Evolutionary conservation across 2,113 vertebrate genomes (phyloP).

Genomic region (Hippoglossus stenolepis): DNA sequence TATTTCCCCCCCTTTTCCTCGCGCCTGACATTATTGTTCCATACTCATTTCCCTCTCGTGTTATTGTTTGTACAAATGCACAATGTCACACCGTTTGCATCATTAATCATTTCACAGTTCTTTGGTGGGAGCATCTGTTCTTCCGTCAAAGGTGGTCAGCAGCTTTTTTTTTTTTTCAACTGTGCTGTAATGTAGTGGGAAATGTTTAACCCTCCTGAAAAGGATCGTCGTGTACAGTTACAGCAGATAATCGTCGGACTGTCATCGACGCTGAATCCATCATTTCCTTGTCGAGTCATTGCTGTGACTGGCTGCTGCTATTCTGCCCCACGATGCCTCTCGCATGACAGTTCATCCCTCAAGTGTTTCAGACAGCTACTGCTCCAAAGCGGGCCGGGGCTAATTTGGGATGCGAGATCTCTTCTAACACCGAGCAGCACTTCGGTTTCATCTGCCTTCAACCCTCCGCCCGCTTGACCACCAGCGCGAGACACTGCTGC

Average conservation of each 20-base stretch:
- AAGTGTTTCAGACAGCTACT: slow-evolving; percentile 42
- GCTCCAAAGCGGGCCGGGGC: slow-evolving; percentile 29
- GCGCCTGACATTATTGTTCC: slow-evolving; percentile 2
- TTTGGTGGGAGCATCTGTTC: slow-evolving; percentile 45
- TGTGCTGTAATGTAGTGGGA: slow-evolving; percentile 7
- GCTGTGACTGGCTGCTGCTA: slow-evolving; percentile 26
- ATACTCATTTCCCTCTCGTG: slow-evolving; percentile 18
- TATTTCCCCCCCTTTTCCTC: slow-evolving; percentile 18
- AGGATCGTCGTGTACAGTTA: slow-evolving; percentile 3
- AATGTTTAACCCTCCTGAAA: background rate
- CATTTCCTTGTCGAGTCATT: slow-evolving; percentile 24
- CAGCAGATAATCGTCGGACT: slow-evolving; percentile 25
- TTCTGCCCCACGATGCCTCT: slow-evolving; percentile 32
- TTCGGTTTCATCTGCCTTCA: slow-evolving; percentile 57
- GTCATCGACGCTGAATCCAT: slow-evolving; percentile 20
- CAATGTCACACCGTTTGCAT: slow-evolving; percentile 30
- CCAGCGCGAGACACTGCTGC: slow-evolving; percentile 52
- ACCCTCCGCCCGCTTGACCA: slow-evolving; percentile 58
- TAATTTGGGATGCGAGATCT: slow-evolving; percentile 65
- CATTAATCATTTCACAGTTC: slow-evolving; percentile 47
- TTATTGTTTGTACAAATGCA: slow-evolving; percentile 27
- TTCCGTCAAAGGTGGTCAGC: slow-evolving; percentile 11
- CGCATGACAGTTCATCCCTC: slow-evolving; percentile 13
- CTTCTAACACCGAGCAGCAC: slow-evolving; percentile 56
- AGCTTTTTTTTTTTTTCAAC: slow-evolving; percentile 1